Conservation (phyloP, 2,888 invertebrate species). For the Eupithecia exiguata region DNA sequence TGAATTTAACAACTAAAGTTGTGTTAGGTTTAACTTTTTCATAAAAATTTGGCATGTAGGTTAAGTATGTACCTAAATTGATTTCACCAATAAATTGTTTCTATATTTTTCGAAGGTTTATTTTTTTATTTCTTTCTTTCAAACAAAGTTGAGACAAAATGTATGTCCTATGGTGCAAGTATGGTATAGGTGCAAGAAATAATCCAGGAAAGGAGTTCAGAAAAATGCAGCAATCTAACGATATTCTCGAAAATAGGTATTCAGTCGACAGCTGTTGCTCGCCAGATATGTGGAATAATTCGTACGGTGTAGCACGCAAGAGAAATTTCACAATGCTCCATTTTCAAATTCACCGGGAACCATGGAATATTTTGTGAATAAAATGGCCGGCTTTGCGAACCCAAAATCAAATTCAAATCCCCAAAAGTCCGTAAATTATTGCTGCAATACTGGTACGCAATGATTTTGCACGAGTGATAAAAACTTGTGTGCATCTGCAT, state of each 20-base stretch:
- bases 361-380: conserved; percentile 23
- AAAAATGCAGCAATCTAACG: conserved; percentile 53
- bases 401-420: conserved; percentile 4
- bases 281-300: conserved; percentile 58
- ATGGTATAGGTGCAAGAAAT: too few relatives aligned
- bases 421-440: not conserved
- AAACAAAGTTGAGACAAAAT: not conserved
- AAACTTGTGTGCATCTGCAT: not conserved
- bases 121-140: too few relatives aligned
- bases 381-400: conserved; percentile 2
- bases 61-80: too few relatives aligned
- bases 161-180: too few relatives aligned
- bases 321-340: conserved; percentile 25
- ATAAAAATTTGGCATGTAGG: too few relatives aligned
- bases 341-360: conserved; percentile 24
- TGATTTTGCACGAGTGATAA: not conserved
- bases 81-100: too few relatives aligned
- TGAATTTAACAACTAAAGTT: too few relatives aligned
- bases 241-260: conserved; percentile 63
- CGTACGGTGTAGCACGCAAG: conserved; percentile 36
- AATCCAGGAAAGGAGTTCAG: conserved; percentile 54
- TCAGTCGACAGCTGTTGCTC: conserved; percentile 65
- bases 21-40: too few relatives aligned
- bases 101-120: too few relatives aligned
- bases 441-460: not conserved